These are phyloP conservation scores for Gobiocypris rarus DNA, from an alignment of 2,113 vertebrate species.

Conservation along the genomic window DNA sequence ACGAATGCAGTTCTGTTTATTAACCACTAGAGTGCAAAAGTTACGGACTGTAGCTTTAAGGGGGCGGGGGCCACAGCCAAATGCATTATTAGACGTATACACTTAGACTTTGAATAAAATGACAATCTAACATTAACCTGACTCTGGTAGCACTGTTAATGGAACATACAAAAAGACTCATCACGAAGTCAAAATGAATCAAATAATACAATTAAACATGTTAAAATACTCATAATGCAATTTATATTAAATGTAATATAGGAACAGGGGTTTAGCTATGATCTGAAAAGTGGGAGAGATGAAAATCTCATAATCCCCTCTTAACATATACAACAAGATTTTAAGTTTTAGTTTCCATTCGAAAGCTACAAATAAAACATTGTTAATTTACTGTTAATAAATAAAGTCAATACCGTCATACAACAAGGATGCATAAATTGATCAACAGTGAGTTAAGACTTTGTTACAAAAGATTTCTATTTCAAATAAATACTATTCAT, in stretches of 20 bases:
- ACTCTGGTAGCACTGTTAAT: neutral
- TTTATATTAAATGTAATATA: neutral
- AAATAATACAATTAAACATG: neutral
- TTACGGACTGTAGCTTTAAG: no score
- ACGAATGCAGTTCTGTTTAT: no score
- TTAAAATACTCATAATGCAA: neutral
- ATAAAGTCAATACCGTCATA: no score
- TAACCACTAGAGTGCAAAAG: no score
- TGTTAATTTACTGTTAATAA: no score
- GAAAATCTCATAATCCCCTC: neutral
- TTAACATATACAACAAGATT: neutral
- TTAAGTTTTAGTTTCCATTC: conserved; percentile 5
- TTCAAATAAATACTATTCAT: no score
- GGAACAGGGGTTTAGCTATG: neutral
- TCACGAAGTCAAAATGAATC: neutral
- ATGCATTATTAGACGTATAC: neutral
- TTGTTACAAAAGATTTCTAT: no score
- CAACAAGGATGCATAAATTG: no score
- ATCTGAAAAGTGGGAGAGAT: neutral
- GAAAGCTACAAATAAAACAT: neutral
- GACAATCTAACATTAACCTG: neutral
- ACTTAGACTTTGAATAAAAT: neutral
- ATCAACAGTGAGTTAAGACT: no score
- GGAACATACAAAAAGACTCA: neutral
- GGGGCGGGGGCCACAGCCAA: neutral